Evolutionary conservation across 2,797 vertebrate genomes (phyloP), one percentile per base, ranked within the genome.

Genomic region (Phaenicophaeus curvirostris): DNA sequence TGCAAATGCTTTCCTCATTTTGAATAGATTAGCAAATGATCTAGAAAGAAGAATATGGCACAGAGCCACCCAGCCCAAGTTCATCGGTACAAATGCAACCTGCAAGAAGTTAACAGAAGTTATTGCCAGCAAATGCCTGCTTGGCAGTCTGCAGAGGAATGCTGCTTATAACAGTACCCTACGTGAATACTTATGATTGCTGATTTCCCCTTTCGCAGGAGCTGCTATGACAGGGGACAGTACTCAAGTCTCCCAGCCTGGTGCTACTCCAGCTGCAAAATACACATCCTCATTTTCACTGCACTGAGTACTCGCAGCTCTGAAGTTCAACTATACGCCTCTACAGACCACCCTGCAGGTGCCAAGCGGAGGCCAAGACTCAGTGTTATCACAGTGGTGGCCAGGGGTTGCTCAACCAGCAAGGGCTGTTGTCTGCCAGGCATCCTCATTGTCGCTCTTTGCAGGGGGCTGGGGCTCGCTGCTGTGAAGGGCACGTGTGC

Each of bases 401-500:
- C 48, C 1, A 2, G 19, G n/a, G 25, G 4, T 35, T 63, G 30
- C 82, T 68, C 0, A 0, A 37, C 39, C 25, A 20, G 48, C 48
- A 13, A 19, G 42, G 48, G 30, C 37, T 48, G 67, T 9, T 2
- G 11, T 48, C 33, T 55, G 35, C 57, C 39, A 10, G 19, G 39
- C 1, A 3, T 46, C 48, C 42, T 66, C 10, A 0, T 8, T 9
- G 24, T 30, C 6, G 4, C 30, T 50, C 33, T 59, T 30, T 16
- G 42, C 6, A 3, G 9, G 30, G 30, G 9, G 13, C 4, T 5
- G 13, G 69, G 79, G 16, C 75, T 63, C 3, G 1, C 11, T 35
- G 72, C 68, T 15, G 20, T 5, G 53, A 50, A 44, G 13, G 28
- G 16, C 41, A 33, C 7, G 3, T 0, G 0, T 10, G 25, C 54